A percentile compares a stretch with the other conserved stretches of the same genome.
Conservation (phyloP, 2,797 vertebrate genomes). For the Alfaro cultratus region DNA sequence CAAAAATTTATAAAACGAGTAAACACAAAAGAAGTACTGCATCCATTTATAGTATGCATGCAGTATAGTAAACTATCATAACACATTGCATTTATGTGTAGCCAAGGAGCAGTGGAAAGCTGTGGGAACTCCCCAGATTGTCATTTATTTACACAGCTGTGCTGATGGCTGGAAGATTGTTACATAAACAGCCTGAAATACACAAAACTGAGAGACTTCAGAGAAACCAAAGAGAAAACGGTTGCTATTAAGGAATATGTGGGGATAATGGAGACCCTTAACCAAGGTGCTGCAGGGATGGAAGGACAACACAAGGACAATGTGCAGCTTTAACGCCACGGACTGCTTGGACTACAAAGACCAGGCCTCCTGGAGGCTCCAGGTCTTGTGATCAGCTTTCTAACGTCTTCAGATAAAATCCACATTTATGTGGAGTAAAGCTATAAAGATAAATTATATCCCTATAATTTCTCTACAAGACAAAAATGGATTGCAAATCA, state of each 20-base stretch:
- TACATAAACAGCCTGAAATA: not conserved
- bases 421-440: not conserved
- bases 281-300: not conserved
- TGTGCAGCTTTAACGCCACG: too few relatives aligned
- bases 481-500: not conserved
- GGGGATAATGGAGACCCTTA: not conserved
- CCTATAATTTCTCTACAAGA: not conserved
- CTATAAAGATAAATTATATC: not conserved
- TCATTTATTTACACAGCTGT: not conserved
- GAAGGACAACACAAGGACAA: not conserved
- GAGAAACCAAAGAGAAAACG: not conserved
- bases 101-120: not conserved
- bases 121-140: not conserved
- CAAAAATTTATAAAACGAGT: not conserved
- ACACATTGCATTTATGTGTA: not conserved
- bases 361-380: too few relatives aligned
- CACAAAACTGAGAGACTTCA: not conserved
- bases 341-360: too few relatives aligned
- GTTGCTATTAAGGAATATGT: not conserved
- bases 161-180: not conserved
- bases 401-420: not conserved
- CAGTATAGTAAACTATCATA: not conserved
- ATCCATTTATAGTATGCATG: not conserved
- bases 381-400: too few relatives aligned
- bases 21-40: not conserved